These are phyloP conservation scores for Drosophila erecta DNA, from an alignment of 1,140 invertebrate genomes.

Conservation along the genomic window DNA sequence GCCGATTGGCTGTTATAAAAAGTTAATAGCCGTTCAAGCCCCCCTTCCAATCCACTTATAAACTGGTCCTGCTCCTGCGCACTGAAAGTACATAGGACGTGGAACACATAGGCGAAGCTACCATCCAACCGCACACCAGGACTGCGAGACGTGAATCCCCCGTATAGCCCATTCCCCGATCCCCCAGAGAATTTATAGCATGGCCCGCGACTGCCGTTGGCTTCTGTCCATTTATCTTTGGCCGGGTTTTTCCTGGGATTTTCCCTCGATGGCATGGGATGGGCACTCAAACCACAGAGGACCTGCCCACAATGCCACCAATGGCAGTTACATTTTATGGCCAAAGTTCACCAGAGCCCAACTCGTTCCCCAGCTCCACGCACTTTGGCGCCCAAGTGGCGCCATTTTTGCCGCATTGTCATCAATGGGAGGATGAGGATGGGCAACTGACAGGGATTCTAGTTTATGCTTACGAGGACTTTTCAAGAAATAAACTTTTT, in stretches of 20 bases:
- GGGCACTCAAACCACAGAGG: slow-evolving; percentile 37
- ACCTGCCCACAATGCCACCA: slow-evolving; percentile 70
- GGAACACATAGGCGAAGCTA: slow-evolving; percentile 53
- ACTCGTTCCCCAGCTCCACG: slow-evolving; percentile 7
- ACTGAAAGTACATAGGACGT: slow-evolving; percentile 57
- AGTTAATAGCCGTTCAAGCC: slow-evolving; percentile 34
- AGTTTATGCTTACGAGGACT: slow-evolving; percentile 44
- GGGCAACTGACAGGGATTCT: slow-evolving; percentile 32
- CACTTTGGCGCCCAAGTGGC: slow-evolving; percentile 58
- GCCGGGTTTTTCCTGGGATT: slow-evolving; percentile 33
- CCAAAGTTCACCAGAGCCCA: slow-evolving; percentile 58
- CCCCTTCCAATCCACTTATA: slow-evolving; percentile 8
- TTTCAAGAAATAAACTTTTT: slow-evolving; percentile 51
- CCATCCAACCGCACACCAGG: slow-evolving; percentile 53
- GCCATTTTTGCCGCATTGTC: slow-evolving; percentile 79
- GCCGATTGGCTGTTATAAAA: slow-evolving; percentile 68
- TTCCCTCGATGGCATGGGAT: slow-evolving; percentile 13
- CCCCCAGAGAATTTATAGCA: slow-evolving; percentile 63
- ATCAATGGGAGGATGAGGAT: slow-evolving; percentile 17
- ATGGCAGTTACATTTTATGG: slow-evolving; percentile 80
- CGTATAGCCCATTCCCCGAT: slow-evolving; percentile 8
- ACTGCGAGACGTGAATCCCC: slow-evolving; percentile 14
- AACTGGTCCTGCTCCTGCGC: slow-evolving; percentile 66
- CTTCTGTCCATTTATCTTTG: slow-evolving; percentile 82
- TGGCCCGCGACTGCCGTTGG: slow-evolving; percentile 64